Percentiles rank a stretch among this genome's conserved stretches.
Conservation (phyloP, 2,113 vertebrate species). For the Mesitornis unicolor region DNA sequence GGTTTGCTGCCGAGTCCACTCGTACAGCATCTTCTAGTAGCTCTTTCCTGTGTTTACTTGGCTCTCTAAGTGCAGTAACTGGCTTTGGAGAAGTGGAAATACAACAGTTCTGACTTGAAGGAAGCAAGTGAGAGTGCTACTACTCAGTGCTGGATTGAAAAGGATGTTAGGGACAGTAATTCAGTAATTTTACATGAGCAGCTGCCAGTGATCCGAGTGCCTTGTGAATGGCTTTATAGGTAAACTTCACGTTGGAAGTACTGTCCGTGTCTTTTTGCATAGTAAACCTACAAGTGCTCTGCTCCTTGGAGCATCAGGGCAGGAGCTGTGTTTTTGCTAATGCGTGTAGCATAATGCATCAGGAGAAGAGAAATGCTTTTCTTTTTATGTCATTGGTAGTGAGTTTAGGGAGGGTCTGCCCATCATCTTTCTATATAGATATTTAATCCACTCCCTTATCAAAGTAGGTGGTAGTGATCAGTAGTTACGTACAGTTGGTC, state of each 20-base stretch:
- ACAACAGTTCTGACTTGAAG: neutral
- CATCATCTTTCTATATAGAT: neutral
- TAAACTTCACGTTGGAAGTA: neutral
- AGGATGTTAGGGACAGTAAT: neutral
- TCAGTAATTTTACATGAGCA: neutral
- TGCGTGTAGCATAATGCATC: fast-evolving
- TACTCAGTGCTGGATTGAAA: neutral
- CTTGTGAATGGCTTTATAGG: neutral
- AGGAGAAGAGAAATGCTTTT: neutral
- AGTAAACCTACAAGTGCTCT: neutral
- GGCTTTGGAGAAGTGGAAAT: neutral
- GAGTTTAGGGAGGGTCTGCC: neutral
- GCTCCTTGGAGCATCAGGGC: neutral
- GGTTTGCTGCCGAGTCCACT: neutral
- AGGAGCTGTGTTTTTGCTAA: neutral
- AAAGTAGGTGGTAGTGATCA: neutral
- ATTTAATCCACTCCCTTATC: neutral
- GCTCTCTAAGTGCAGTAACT: neutral
- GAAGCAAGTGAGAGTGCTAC: neutral
- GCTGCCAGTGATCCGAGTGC: neutral
- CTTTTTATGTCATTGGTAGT: neutral
- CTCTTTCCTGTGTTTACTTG: neutral
- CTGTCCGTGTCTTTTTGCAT: neutral
- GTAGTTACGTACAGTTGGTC: neutral
- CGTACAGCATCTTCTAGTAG: neutral